Evolutionary conservation across 1,140 invertebrate genomes (phyloP).

Genomic region (Drosophila ficusphila): DNA sequence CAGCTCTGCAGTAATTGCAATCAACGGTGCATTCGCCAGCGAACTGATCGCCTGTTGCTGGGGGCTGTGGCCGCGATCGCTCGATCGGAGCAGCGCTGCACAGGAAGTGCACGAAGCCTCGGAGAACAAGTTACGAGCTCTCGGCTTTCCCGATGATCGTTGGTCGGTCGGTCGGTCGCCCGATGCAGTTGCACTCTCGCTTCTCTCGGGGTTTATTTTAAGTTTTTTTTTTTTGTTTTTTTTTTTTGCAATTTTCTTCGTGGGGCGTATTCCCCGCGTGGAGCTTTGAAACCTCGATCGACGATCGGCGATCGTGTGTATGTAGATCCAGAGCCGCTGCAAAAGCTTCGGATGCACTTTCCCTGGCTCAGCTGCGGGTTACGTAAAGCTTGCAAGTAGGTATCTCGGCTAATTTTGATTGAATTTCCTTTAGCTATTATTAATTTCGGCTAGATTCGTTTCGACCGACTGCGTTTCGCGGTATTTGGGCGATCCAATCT

Average conservation of each 20-base stretch:
- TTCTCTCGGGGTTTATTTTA: background rate
- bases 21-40: slow-evolving; percentile 77
- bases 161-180: slow-evolving; percentile 34
- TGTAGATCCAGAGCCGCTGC: slow-evolving; percentile 39
- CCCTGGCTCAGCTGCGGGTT: slow-evolving; percentile 27
- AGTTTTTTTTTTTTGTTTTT: background rate
- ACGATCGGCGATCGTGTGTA: slow-evolving; percentile 9
- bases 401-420: slow-evolving; percentile 63
- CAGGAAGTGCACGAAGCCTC: slow-evolving; percentile 76
- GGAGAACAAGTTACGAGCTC: slow-evolving; percentile 74
- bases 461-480: slow-evolving; percentile 48
- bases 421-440: slow-evolving; percentile 48
- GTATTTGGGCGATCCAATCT: slow-evolving; percentile 42
- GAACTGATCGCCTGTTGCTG: slow-evolving; percentile 72
- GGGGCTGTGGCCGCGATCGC: slow-evolving; percentile 47
- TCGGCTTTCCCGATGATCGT: slow-evolving; percentile 24
- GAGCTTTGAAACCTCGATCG: slow-evolving; percentile 56
- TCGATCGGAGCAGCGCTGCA: slow-evolving; percentile 49
- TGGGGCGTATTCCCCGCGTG: slow-evolving; percentile 55
- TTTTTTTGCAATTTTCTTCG: background rate
- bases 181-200: slow-evolving; percentile 52
- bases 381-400: slow-evolving; percentile 27
- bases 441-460: slow-evolving; percentile 35
- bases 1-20: slow-evolving; percentile 74
- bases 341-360: slow-evolving; percentile 65